Evolutionary conservation across 1,140 invertebrate genomes (phyloP).

Genomic region (Brachionus rubens): DNA sequence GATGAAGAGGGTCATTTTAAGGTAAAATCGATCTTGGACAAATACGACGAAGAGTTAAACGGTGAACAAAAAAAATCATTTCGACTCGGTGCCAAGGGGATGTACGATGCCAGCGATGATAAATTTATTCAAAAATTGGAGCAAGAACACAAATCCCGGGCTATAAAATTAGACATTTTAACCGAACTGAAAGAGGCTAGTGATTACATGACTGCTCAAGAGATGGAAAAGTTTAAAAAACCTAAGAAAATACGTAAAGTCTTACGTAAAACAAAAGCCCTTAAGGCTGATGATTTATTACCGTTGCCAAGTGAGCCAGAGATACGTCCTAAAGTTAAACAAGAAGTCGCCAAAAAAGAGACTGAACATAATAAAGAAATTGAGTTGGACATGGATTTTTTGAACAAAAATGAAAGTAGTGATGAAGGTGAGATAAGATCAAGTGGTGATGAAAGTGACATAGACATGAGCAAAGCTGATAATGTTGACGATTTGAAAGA

Average conservation of each 20-base stretch:
- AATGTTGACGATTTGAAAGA: slow-evolving; percentile 46
- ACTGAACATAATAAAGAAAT: not conserved
- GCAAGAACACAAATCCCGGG: slow-evolving; percentile 56
- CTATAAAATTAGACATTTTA: slow-evolving; percentile 49
- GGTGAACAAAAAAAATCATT: slow-evolving; percentile 76
- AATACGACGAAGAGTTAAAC: slow-evolving; percentile 78
- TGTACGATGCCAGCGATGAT: slow-evolving; percentile 55
- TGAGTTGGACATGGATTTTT: not conserved
- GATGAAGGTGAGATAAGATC: slow-evolving; percentile 45
- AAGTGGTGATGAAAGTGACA: slow-evolving; percentile 26
- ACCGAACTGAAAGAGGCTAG: slow-evolving; percentile 68
- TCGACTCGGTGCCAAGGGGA: slow-evolving; percentile 66
- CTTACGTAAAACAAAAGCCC: slow-evolving; percentile 56
- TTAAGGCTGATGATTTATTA: slow-evolving; percentile 27
- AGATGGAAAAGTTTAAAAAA: slow-evolving; percentile 86
- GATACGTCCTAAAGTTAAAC: not conserved
- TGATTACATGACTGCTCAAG: slow-evolving; percentile 81
- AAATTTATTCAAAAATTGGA: slow-evolving; percentile 57
- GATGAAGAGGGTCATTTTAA: slow-evolving; percentile 59
- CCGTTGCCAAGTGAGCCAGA: not conserved
- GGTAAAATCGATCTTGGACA: slow-evolving; percentile 59
- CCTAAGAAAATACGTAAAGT: slow-evolving; percentile 73
- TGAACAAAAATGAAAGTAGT: slow-evolving; percentile 45
- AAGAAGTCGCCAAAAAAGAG: not conserved
- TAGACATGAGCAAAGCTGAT: slow-evolving; percentile 24